Conservation (phyloP, 2,797 vertebrate species). For the Fringilla coelebs region DNA sequence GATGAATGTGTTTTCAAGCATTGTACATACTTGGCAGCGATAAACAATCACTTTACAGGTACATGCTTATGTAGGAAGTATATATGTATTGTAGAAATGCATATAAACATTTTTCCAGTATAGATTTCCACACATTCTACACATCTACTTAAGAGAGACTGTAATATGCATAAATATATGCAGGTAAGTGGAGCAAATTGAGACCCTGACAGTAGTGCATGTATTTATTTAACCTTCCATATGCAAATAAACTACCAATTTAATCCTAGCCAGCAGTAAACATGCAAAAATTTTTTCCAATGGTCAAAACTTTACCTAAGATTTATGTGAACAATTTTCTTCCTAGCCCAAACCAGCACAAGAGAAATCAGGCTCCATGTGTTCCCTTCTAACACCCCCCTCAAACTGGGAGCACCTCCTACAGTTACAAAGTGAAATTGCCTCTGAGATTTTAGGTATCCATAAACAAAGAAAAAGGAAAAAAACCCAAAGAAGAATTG, state of each 20-base stretch:
- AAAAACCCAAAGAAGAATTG: background rate
- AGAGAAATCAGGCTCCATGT: background rate
- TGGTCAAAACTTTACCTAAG: background rate
- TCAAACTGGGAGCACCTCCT: background rate
- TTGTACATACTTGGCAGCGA: background rate
- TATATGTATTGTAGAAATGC: background rate
- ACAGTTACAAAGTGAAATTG: background rate
- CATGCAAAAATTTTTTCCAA: background rate
- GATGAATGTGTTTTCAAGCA: background rate
- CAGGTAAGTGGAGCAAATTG: background rate
- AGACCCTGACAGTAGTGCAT: background rate
- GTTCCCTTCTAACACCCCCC: fast-evolving
- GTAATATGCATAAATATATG: background rate
- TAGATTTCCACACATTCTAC: background rate
- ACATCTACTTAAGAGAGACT: background rate
- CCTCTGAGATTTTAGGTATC: background rate
- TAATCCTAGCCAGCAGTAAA: background rate
- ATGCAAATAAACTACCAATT: background rate
- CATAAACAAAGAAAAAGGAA: background rate
- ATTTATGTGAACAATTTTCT: background rate
- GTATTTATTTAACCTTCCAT: background rate
- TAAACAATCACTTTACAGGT: background rate
- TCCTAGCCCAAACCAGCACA: background rate
- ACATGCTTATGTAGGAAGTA: background rate
- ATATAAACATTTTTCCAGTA: background rate